Evolutionary conservation across 2,888 invertebrate genomes (phyloP).

Genomic region (Napeogenes sylphis): DNA sequence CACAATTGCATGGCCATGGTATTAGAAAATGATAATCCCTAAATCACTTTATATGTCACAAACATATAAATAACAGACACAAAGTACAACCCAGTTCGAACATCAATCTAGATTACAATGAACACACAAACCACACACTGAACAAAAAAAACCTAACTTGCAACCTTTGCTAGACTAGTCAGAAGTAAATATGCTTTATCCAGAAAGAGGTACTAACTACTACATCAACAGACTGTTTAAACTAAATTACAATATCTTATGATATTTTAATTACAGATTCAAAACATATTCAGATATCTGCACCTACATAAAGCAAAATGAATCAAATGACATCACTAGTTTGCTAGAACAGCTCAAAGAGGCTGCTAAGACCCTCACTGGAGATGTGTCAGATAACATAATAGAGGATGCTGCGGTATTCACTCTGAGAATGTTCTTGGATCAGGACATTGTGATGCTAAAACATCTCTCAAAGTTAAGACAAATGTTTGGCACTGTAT

Average conservation of each 20-base stretch:
- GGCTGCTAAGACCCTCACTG: conserved; percentile 62
- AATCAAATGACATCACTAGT: conserved; percentile 54
- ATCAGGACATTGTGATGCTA: conserved; percentile 77
- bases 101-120: too few species aligned
- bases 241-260: not conserved
- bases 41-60: too few species aligned
- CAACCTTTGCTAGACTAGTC: too few species aligned
- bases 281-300: conserved; percentile 73
- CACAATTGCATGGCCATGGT: too few species aligned
- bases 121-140: too few species aligned
- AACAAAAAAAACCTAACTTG: too few species aligned
- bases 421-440: conserved; percentile 79
- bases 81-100: too few species aligned
- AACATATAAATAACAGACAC: too few species aligned
- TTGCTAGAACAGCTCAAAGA: conserved; percentile 51
- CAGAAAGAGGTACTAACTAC: not conserved
- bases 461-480: conserved; percentile 77
- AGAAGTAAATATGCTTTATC: too few species aligned
- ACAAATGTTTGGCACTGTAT: conserved; percentile 78
- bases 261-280: conserved; percentile 48
- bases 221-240: not conserved
- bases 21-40: too few species aligned
- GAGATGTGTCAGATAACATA: conserved; percentile 76
- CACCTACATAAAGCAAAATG: conserved; percentile 59
- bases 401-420: conserved; percentile 81